A percentile compares a stretch with the other conserved stretches of the same genome.
phyloP scores from a whole-genome alignment of 2,797 vertebrate species.

The Danio aesculapii region DNA sequence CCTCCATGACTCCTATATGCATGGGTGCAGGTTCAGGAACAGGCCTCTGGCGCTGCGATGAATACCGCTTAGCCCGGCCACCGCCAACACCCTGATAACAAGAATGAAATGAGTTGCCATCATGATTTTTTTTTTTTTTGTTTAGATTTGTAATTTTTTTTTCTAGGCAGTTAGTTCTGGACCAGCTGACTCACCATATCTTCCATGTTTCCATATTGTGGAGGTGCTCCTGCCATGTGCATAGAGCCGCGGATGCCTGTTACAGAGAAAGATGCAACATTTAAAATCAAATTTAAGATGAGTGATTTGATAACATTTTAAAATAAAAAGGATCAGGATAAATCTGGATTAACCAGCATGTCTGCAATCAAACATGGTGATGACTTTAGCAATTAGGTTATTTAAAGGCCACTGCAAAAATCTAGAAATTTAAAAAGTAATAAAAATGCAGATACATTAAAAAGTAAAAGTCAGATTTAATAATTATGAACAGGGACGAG shows the following conservation, averaged over 20 bases:
- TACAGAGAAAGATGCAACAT: not conserved
- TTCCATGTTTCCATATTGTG: conserved; percentile 90
- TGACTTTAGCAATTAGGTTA: no score
- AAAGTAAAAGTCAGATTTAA: no score
- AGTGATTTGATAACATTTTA: not conserved
- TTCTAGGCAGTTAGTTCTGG: not conserved
- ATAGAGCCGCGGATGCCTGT: conserved; percentile 87
- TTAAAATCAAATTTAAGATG: not conserved
- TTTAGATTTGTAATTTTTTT: not conserved
- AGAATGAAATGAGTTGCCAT: not conserved
- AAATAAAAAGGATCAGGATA: no score
- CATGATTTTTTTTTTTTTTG: not conserved
- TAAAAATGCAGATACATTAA: no score
- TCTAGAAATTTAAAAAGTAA: no score
- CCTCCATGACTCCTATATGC: conserved; percentile 95
- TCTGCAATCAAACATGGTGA: no score
- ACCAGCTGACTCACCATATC: conserved; percentile 83
- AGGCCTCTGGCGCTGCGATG: conserved; percentile 91
- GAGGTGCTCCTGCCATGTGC: conserved; percentile 84
- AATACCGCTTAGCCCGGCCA: conserved; percentile 94
- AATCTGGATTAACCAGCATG: no score
- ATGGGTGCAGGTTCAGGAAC: conserved; percentile 90
- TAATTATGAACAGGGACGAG: no score
- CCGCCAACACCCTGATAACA: conserved; percentile 79
- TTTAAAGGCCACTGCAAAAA: no score